Percentiles rank a stretch among this genome's conserved stretches.
These are phyloP conservation scores for Steinernema khuongi DNA, from an alignment of 1,140 invertebrate genomes.

Conservation along the genomic window DNA sequence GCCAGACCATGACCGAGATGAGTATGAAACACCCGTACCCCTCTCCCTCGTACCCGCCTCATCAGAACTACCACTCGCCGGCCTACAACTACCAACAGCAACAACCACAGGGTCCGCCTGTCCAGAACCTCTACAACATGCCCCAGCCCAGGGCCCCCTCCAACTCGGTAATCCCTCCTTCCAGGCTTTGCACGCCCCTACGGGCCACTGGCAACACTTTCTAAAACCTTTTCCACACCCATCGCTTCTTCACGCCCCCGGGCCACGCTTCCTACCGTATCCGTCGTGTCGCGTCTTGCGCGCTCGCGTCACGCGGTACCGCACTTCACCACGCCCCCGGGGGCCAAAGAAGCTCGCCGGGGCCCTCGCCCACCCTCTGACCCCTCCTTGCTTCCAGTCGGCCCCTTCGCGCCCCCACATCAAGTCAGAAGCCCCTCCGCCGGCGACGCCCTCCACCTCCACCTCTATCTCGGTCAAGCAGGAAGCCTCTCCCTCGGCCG, in stretches of 20 bases:
- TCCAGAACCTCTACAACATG: conserved; percentile 1
- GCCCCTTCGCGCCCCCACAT: no score
- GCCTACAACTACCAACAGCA: conserved; percentile 1
- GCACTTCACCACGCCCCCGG: conserved; percentile 2
- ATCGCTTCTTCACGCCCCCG: no score
- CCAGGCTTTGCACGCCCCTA: background rate
- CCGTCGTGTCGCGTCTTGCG: background rate
- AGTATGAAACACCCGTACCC: background rate
- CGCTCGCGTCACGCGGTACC: conserved; percentile 3
- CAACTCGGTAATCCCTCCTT: background rate
- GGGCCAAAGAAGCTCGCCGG: background rate
- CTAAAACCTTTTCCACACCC: no score
- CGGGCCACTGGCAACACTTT: no score
- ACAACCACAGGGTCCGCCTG: background rate
- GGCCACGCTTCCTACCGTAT: background rate
- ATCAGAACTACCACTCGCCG: background rate
- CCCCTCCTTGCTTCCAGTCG: no score
- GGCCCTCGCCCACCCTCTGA: no score
- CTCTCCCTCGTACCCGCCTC: background rate
- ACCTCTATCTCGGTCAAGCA: background rate
- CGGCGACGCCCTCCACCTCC: no score
- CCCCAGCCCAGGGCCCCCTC: background rate
- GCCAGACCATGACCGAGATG: background rate
- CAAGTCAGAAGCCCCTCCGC: no score
- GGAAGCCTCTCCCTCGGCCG: background rate